Evolutionary conservation across 2,888 invertebrate species (phyloP), one percentile per base, ranked within the genome.

Genomic region (Miltochrista miniata): DNA sequence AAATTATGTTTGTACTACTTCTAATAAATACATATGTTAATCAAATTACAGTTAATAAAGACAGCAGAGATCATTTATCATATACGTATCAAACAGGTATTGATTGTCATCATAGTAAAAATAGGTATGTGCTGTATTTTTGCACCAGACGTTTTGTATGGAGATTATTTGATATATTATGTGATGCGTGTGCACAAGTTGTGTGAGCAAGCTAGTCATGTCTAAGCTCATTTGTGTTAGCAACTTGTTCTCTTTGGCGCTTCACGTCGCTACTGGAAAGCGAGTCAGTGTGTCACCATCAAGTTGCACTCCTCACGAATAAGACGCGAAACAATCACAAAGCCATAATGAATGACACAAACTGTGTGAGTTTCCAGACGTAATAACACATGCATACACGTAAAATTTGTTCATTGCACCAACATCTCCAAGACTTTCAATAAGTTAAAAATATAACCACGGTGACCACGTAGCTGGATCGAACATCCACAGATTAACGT

Each of bases 281-380:
- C 88, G 85, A 92, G 92, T 90, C 90, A 91, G 91, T 92, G 78
- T 92, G 92, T 90, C 92, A 89, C 72, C 59, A 63, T 48, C 65
- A 51, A 52, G 53, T 41, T 64, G 59, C 66, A 61, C 62, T 66
- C 69, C 66, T 68, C 61, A n/a, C n/a, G n/a, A n/a, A n/a, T n/a
- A n/a, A n/a, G n/a, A n/a, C n/a, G n/a, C n/a, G n/a, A n/a, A n/a
- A n/a, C n/a, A n/a, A n/a, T n/a, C n/a, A n/a, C n/a, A n/a, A n/a
- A n/a, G n/a, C n/a, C n/a, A n/a, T n/a, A n/a, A n/a, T n/a, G n/a
- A n/a, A n/a, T n/a, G n/a, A n/a, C n/a, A n/a, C n/a, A 24, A 24
- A 24, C 18, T 5, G 5, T 24, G 5, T 5, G 18, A 24, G 18
- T 24, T 24, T 24, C 2, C 2, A 24, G 5, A 24, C 18, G 18